phyloP scores from a whole-genome alignment of 2,888 invertebrate species.

The Eurytoma californica region DNA sequence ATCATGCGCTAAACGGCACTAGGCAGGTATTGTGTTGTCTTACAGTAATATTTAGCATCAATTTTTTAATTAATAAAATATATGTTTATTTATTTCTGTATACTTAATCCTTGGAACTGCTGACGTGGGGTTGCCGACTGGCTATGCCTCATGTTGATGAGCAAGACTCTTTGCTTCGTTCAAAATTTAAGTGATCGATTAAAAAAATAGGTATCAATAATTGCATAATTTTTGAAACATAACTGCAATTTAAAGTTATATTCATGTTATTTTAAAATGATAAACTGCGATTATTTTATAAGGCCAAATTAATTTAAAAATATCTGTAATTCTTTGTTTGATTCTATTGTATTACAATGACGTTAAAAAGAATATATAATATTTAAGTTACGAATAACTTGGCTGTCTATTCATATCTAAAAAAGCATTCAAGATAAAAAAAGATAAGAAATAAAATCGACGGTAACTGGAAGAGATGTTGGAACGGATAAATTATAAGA shows the following conservation, averaged over 20 bases:
- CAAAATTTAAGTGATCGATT: conserved; percentile 58
- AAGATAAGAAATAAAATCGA: no score
- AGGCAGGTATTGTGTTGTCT: conserved; percentile 57
- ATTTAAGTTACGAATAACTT: conserved; percentile 37
- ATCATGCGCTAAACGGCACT: no score
- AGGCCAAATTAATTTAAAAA: conserved; percentile 51
- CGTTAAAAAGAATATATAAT: conserved; percentile 40
- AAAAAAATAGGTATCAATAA: not conserved
- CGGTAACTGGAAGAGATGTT: conserved; percentile 33
- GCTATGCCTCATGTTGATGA: conserved; percentile 82
- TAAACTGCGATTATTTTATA: conserved; percentile 54
- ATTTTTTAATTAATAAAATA: conserved; percentile 10
- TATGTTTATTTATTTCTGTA: conserved; percentile 52
- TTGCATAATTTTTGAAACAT: not conserved
- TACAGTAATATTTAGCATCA: conserved; percentile 6
- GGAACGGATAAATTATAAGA: conserved; percentile 53
- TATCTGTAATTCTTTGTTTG: conserved; percentile 11
- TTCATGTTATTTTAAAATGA: not conserved
- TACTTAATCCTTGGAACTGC: conserved; percentile 82
- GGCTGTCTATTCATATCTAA: conserved; percentile 8
- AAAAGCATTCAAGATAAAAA: no score
- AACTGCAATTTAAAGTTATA: not conserved
- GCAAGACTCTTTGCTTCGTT: conserved; percentile 76
- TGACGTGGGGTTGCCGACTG: conserved; percentile 85
- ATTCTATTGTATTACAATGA: not conserved